phyloP scores from a whole-genome alignment of 1,140 invertebrate species.

The Kradibia gibbosae region DNA sequence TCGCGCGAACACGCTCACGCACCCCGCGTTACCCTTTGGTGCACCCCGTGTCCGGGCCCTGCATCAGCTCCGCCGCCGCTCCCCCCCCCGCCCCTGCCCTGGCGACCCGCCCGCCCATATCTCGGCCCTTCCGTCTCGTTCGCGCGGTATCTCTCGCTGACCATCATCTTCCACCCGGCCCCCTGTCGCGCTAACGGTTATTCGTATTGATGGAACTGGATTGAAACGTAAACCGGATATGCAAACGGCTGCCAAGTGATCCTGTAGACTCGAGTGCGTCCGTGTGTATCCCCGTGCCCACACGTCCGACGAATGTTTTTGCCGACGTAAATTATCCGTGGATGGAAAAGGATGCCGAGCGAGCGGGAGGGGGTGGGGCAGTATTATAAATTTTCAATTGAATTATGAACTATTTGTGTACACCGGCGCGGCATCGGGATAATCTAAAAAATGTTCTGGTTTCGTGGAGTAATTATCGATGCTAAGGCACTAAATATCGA shows the following conservation, averaged over 20 bases:
- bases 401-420: slow-evolving; percentile 45
- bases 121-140: neutral
- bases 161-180: slow-evolving; percentile 53
- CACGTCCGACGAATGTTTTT: neutral
- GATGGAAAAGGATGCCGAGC: slow-evolving; percentile 62
- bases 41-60: neutral
- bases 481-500: neutral
- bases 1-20: no score
- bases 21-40: neutral
- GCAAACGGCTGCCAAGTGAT: slow-evolving; percentile 62
- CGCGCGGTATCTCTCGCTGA: neutral
- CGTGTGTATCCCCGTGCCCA: neutral
- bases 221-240: slow-evolving; percentile 70
- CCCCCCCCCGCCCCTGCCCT: no score
- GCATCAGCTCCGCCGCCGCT: no score
- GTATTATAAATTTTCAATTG: slow-evolving; percentile 52
- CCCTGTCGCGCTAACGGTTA: slow-evolving; percentile 56
- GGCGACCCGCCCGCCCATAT: no score
- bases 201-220: slow-evolving; percentile 69
- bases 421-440: neutral
- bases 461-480: neutral
- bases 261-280: slow-evolving; percentile 34
- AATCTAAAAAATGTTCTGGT: neutral
- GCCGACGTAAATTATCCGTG: neutral
- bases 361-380: slow-evolving; percentile 52